Evolutionary conservation across 2,888 invertebrate genomes (phyloP).

Genomic region (Pardosa pseudoannulata): DNA sequence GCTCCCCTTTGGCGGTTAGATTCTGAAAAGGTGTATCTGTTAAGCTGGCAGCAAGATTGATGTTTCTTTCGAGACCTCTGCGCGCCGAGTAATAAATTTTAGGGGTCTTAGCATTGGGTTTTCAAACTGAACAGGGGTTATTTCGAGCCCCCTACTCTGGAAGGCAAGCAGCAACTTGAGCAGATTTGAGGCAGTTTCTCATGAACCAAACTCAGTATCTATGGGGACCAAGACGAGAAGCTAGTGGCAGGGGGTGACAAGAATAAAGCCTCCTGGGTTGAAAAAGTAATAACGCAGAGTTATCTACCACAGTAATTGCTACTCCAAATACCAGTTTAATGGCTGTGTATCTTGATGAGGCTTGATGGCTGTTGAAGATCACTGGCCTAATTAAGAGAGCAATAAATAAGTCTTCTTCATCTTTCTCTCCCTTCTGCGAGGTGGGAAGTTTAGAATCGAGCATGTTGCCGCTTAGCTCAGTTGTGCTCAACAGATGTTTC

Average conservation of each 20-base stretch:
- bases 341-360: conserved; percentile 38
- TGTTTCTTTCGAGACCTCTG: conserved; percentile 59
- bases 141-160: conserved; percentile 32
- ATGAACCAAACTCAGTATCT: neutral
- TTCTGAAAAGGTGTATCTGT: conserved; percentile 64
- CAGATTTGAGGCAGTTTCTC: neutral
- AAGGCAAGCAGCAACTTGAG: conserved; percentile 44
- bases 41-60: conserved; percentile 71
- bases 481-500: conserved; percentile 3
- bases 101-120: conserved; percentile 14
- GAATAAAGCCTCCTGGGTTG: conserved; percentile 24
- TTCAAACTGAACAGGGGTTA: conserved; percentile 33
- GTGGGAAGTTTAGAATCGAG: neutral
- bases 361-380: conserved; percentile 41
- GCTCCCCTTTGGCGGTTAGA: conserved; percentile 47
- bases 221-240: conserved; percentile 4
- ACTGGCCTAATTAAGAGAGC: conserved; percentile 30
- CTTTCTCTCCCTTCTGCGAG: conserved; percentile 1
- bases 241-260: conserved; percentile 17
- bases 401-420: conserved; percentile 18
- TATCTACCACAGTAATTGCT: conserved; percentile 32
- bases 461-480: neutral
- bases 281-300: conserved; percentile 27
- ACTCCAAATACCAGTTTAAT: conserved; percentile 15
- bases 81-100: conserved; percentile 57